Conservation (phyloP, 1,140 invertebrate genomes). For the Maniola jurtina region DNA sequence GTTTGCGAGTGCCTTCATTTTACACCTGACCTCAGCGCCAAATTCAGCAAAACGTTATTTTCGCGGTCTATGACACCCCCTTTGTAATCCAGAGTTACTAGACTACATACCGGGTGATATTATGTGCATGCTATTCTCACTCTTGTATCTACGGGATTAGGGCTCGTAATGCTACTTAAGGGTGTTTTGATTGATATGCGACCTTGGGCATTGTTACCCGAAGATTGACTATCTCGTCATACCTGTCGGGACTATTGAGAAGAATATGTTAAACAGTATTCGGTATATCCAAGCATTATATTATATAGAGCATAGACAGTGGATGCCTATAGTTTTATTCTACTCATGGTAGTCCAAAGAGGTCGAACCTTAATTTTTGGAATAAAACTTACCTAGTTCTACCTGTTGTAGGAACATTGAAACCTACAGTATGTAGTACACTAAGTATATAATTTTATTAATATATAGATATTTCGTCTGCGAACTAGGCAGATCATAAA, state of each 20-base stretch:
- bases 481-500: too few species aligned
- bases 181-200: slow-evolving; percentile 11
- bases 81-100: slow-evolving; percentile 7
- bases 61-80: slow-evolving; percentile 17
- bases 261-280: background rate
- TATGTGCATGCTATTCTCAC: slow-evolving; percentile 6
- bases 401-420: too few species aligned
- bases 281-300: too few species aligned
- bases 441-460: too few species aligned
- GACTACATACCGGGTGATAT: background rate
- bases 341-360: too few species aligned
- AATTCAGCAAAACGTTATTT: slow-evolving; percentile 25
- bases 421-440: too few species aligned
- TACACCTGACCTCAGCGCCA: slow-evolving; percentile 24
- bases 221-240: background rate
- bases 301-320: too few species aligned
- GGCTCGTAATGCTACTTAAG: background rate
- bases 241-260: background rate
- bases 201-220: slow-evolving; percentile 10
- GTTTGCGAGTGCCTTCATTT: slow-evolving; percentile 3
- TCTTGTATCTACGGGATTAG: background rate
- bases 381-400: too few species aligned
- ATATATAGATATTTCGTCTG: too few species aligned
- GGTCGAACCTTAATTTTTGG: too few species aligned
- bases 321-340: too few species aligned